Percentiles rank a stretch among this genome's conserved stretches.
phyloP scores from a whole-genome alignment of 2,113 vertebrate genomes.

The Micromys minutus region DNA sequence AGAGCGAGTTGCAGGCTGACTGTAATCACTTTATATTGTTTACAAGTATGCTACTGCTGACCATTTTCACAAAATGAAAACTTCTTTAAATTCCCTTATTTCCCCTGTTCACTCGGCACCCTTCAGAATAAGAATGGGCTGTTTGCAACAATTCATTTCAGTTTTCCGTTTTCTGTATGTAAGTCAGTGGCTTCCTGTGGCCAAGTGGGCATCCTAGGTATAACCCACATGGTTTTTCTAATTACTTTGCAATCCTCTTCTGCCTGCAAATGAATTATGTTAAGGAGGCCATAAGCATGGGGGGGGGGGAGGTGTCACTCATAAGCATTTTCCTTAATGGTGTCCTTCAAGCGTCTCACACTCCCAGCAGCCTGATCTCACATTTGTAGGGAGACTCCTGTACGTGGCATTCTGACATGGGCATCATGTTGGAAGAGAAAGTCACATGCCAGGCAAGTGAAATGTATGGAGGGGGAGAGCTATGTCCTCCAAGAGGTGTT shows the following conservation, averaged over 20 bases:
- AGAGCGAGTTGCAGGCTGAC: not conserved
- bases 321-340: constrained; percentile 80
- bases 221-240: constrained; percentile 75
- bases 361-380: not conserved
- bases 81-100: not conserved
- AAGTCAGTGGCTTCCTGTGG: constrained; percentile 41
- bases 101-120: not conserved
- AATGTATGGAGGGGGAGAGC: not conserved
- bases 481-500: not conserved
- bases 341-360: constrained; percentile 63
- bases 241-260: constrained; percentile 80
- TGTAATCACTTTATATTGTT: not conserved
- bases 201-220: constrained; percentile 70
- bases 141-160: not conserved
- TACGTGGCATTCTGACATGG: not conserved
- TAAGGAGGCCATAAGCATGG: constrained; percentile 85
- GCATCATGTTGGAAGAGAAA: not conserved
- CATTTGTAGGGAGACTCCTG: not conserved
- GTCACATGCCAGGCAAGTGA: constrained; percentile 10
- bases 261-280: constrained; percentile 84
- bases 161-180: not conserved
- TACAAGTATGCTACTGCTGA: not conserved
- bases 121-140: not conserved
- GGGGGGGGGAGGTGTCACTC: constrained; percentile 81
- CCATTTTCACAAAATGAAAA: not conserved